These are phyloP conservation scores for Dendrocincla tyrannina DNA, from an alignment of 2,797 vertebrate genomes.

Conservation along the genomic window DNA sequence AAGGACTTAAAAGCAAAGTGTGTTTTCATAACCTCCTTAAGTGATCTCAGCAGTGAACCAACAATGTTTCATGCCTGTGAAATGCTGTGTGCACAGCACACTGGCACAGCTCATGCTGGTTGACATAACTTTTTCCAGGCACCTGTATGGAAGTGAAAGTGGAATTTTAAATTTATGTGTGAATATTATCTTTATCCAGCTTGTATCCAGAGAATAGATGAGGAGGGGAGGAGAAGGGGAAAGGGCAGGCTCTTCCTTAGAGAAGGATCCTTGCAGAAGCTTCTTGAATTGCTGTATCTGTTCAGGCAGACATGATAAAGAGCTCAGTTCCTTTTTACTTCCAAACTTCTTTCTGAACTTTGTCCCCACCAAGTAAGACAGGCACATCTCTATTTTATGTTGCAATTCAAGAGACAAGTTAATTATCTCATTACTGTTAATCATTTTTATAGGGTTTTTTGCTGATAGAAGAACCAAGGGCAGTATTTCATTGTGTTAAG, in stretches of 20 bases:
- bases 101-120: not conserved
- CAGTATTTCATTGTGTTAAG: not conserved
- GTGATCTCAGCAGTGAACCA: not conserved
- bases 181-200: not conserved
- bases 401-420: not conserved
- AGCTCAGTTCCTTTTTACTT: not conserved
- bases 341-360: not conserved
- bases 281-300: rapidly evolving
- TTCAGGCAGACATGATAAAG: not conserved
- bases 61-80: not conserved
- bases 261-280: not conserved
- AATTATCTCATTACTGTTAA: not conserved
- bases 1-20: not conserved
- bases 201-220: not conserved
- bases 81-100: not conserved
- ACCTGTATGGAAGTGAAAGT: rapidly evolving
- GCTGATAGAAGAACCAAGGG: not conserved
- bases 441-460: not conserved
- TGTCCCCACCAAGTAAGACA: not conserved
- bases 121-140: not conserved
- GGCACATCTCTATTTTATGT: not conserved
- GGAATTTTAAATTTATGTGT: not conserved
- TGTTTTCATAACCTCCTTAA: not conserved
- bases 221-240: not conserved
- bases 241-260: not conserved